Evolutionary conservation across 1,140 invertebrate genomes (phyloP).

Genomic region (Nylanderia fulva): DNA sequence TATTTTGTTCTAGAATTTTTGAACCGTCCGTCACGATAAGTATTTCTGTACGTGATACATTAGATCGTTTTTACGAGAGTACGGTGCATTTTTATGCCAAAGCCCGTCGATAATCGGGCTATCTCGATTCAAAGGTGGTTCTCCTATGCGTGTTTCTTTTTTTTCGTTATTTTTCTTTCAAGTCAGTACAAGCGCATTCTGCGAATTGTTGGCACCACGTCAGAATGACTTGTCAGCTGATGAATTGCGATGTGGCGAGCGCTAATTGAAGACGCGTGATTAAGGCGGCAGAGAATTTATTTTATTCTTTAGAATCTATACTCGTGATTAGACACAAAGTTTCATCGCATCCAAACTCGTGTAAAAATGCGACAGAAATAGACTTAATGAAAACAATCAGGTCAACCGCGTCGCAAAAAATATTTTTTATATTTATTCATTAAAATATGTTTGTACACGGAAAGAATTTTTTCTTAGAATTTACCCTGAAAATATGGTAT

Average conservation of each 20-base stretch:
- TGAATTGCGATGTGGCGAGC: slow-evolving; percentile 57
- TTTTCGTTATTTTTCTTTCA: not conserved
- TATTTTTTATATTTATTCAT: slow-evolving; percentile 11
- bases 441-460: not conserved
- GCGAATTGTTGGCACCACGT: slow-evolving; percentile 56
- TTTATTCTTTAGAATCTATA: slow-evolving; percentile 33
- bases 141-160: not conserved
- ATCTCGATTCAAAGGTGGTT: slow-evolving; percentile 61
- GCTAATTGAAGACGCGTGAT: slow-evolving; percentile 44
- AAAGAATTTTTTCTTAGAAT: no score
- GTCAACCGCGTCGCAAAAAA: not conserved
- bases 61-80: slow-evolving; percentile 57
- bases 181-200: slow-evolving; percentile 10
- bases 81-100: slow-evolving; percentile 43
- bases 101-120: slow-evolving; percentile 59
- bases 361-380: not conserved
- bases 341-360: slow-evolving; percentile 40
- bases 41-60: slow-evolving; percentile 17
- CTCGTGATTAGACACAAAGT: slow-evolving; percentile 35
- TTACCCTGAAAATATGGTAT: no score
- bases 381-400: not conserved
- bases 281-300: slow-evolving; percentile 21
- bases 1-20: not conserved
- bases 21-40: not conserved
- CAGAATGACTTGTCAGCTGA: slow-evolving; percentile 61